These are phyloP conservation scores for Bombus soroeensis DNA, from an alignment of 1,140 invertebrate species.

Conservation along the genomic window DNA sequence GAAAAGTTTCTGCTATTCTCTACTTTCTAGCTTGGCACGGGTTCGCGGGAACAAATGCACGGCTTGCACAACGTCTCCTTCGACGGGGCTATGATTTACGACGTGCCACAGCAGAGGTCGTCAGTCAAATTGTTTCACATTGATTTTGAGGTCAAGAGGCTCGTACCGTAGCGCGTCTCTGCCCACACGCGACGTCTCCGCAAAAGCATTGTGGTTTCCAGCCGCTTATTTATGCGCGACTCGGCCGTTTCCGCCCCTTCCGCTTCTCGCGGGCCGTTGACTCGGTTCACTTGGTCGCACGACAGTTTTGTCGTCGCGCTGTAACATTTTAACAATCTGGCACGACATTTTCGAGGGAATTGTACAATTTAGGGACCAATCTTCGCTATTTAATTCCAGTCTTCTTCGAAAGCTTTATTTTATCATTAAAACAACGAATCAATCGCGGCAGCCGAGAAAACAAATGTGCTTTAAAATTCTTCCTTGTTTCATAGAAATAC, in stretches of 20 bases:
- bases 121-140: constrained; percentile 69
- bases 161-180: constrained; percentile 52
- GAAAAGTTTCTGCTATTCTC: not conserved
- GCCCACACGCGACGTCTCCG: constrained; percentile 67
- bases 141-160: constrained; percentile 67
- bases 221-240: constrained; percentile 68
- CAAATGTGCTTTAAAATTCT: no score
- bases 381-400: no score
- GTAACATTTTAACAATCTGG: not conserved
- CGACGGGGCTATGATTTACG: constrained; percentile 59
- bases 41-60: not conserved
- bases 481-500: no score
- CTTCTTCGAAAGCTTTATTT: no score
- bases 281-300: constrained; percentile 61
- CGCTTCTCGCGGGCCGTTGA: constrained; percentile 67
- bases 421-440: no score
- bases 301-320: constrained; percentile 47
- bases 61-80: constrained; percentile 19
- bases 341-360: not conserved
- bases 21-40: constrained; percentile 4
- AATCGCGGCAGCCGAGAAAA: no score
- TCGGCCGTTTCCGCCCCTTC: constrained; percentile 68
- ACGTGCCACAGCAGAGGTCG: constrained; percentile 58
- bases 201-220: constrained; percentile 68
- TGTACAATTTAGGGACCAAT: not conserved